phyloP scores from a whole-genome alignment of 2,888 invertebrate genomes.

The Agriopis aurantiaria region DNA sequence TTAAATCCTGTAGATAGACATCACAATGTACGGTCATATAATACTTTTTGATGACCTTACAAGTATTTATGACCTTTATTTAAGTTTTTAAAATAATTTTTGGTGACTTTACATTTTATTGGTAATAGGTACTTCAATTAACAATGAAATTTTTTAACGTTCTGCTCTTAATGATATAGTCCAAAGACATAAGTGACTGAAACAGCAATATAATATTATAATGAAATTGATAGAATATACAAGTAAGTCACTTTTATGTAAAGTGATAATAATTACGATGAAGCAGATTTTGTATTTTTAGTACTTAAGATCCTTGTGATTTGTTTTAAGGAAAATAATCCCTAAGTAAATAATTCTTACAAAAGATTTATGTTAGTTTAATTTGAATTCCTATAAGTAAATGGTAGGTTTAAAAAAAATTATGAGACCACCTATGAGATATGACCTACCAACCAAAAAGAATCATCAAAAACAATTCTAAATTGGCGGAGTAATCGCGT shows the following conservation, averaged over 20 bases:
- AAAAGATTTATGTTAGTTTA: slow-evolving; percentile 19
- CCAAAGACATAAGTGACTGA: slow-evolving; percentile 1
- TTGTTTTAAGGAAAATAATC: slow-evolving; percentile 34
- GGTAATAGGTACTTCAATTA: background rate
- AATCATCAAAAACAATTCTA: too few species aligned
- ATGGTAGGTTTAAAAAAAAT: too few species aligned
- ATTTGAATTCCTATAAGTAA: background rate
- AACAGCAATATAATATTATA: background rate
- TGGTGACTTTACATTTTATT: too few species aligned
- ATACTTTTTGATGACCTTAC: too few species aligned
- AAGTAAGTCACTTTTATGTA: background rate
- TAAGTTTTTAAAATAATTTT: background rate
- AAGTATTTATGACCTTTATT: too few species aligned
- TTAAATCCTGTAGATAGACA: background rate
- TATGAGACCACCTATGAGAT: too few species aligned
- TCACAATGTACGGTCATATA: background rate
- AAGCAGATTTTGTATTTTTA: slow-evolving; percentile 39
- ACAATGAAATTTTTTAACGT: background rate
- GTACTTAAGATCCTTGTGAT: slow-evolving; percentile 35
- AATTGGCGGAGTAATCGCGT: too few species aligned
- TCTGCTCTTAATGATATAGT: background rate
- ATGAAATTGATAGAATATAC: background rate
- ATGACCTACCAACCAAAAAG: too few species aligned
- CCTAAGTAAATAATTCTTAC: slow-evolving; percentile 26
- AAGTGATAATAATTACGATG: slow-evolving; percentile 18